phyloP scores from a whole-genome alignment of 2,113 vertebrate species.

The Cynopterus brachyotis region DNA sequence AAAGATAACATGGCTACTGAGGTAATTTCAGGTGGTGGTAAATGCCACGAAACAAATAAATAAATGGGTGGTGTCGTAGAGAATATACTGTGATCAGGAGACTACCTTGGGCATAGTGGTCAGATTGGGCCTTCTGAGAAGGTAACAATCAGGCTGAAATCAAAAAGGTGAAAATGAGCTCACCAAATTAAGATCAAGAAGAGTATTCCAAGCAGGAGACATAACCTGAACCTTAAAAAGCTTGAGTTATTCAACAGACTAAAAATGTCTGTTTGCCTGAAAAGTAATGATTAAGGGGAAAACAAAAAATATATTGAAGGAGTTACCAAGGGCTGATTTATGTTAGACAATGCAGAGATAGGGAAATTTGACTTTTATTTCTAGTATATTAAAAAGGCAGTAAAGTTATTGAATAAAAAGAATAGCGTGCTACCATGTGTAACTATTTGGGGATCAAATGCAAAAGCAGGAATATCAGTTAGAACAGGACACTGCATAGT shows the following conservation, averaged over 20 bases:
- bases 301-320: not conserved
- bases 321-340: not conserved
- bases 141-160: not conserved
- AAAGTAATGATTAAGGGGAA: not conserved
- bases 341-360: not conserved
- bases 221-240: not conserved
- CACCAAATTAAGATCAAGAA: not conserved
- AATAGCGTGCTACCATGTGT: not conserved
- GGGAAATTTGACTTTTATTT: not conserved
- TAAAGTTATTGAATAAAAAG: not conserved
- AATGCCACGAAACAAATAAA: not conserved
- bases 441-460: not conserved
- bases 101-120: not conserved
- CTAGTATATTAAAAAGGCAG: not conserved
- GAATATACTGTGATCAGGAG: not conserved
- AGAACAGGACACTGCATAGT: not conserved
- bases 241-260: not conserved
- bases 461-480: not conserved
- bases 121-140: not conserved
- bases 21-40: not conserved
- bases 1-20: not conserved
- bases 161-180: not conserved
- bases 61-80: not conserved
- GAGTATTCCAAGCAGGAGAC: not conserved
- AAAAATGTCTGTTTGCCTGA: not conserved